These are phyloP conservation scores for Parascotia fuliginaria DNA, from an alignment of 2,888 invertebrate species.

Conservation along the genomic window DNA sequence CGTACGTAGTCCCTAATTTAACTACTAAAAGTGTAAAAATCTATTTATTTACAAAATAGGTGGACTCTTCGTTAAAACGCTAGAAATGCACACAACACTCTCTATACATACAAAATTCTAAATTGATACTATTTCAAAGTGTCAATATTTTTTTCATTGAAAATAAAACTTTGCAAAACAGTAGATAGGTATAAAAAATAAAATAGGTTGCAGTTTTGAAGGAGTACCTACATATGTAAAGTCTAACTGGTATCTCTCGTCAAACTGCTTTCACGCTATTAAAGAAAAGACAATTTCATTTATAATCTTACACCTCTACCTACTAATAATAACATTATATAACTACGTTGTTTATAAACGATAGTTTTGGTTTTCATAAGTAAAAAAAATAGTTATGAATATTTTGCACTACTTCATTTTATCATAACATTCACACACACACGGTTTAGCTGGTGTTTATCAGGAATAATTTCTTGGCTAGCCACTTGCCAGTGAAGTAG, in stretches of 20 bases:
- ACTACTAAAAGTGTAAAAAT: conserved; percentile 77
- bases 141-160: conserved; percentile 9
- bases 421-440: no score
- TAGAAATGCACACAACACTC: conserved; percentile 76
- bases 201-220: conserved; percentile 3
- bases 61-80: conserved; percentile 83
- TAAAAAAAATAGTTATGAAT: conserved; percentile 63
- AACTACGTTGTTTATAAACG: conserved; percentile 31
- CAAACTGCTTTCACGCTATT: conserved; percentile 9
- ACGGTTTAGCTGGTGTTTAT: no score
- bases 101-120: conserved; percentile 53
- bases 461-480: no score
- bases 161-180: conserved; percentile 23
- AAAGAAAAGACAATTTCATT: conserved; percentile 16
- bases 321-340: conserved; percentile 25
- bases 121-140: conserved; percentile 20
- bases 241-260: conserved; percentile 9
- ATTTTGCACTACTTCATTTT: conserved; percentile 42
- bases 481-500: no score
- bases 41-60: conserved; percentile 84
- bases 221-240: conserved; percentile 5
- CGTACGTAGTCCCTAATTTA: conserved; percentile 51
- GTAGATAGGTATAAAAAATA: conserved; percentile 3
- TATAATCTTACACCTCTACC: conserved; percentile 20
- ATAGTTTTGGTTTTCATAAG: conserved; percentile 67